Conservation (phyloP, 2,113 vertebrate genomes). For the Protomyctophum bolini region DNA sequence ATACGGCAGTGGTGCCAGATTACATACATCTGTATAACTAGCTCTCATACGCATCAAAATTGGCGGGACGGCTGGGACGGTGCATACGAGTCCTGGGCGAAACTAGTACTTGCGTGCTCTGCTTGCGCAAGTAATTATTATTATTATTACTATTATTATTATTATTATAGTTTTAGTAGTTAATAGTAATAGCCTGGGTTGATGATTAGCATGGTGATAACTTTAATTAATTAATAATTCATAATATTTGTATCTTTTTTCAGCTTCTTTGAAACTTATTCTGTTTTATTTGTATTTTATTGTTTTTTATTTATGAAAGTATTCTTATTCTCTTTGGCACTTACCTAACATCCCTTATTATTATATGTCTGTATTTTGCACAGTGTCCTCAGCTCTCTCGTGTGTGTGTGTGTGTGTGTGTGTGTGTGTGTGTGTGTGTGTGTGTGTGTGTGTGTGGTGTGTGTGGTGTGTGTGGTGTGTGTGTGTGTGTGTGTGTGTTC, state of each 20-base stretch:
- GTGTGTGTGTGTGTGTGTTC: constrained; percentile 29
- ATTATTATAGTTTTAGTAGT: constrained; percentile 13
- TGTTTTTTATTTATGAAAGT: constrained; percentile 77
- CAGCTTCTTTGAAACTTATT: constrained; percentile 48
- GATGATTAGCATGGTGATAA: background rate
- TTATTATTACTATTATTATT: background rate
- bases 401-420: background rate
- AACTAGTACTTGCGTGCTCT: too few species aligned
- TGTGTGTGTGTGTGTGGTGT: background rate
- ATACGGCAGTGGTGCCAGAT: too few species aligned
- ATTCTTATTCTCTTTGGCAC: constrained; percentile 63
- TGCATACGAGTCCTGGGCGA: too few species aligned
- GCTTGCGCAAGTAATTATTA: too few species aligned
- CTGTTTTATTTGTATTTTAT: constrained; percentile 68
- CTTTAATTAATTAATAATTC: constrained; percentile 38
- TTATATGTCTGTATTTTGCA: constrained; percentile 69
- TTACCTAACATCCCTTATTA: constrained; percentile 42
- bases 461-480: constrained; percentile 19
- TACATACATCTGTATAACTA: too few species aligned
- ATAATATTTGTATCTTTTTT: constrained; percentile 20
- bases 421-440: constrained; percentile 14
- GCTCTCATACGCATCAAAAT: too few species aligned
- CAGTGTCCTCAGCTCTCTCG: constrained; percentile 51
- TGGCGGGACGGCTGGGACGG: too few species aligned
- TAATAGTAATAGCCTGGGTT: constrained; percentile 27